phyloP scores from a whole-genome alignment of 2,888 invertebrate genomes.

The Clepsis dumicolana region DNA sequence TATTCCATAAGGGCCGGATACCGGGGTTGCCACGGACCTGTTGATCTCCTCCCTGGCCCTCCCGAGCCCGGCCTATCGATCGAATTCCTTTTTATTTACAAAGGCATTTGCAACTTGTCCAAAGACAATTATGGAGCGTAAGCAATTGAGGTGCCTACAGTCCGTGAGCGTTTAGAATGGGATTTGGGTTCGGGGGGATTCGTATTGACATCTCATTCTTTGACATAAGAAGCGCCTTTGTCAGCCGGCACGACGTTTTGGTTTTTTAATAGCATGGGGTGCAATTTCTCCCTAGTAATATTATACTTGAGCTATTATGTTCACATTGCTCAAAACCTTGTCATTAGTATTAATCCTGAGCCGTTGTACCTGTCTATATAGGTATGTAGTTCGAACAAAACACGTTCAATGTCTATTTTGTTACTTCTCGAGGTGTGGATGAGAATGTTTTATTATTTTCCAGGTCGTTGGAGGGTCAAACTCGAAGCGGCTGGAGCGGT shows the following conservation, averaged over 20 bases:
- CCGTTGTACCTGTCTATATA: no score
- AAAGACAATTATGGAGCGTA: conserved; percentile 3
- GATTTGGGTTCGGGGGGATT: no score
- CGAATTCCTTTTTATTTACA: conserved; percentile 19
- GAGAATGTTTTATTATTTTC: conserved; percentile 26
- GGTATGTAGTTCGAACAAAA: not conserved
- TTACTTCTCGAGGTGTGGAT: conserved; percentile 17
- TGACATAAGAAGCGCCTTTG: no score
- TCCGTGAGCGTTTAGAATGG: no score
- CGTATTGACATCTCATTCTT: no score
- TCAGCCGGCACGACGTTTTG: no score
- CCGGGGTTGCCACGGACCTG: conserved; percentile 29
- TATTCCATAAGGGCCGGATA: conserved; percentile 13
- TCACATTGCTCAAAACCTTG: not conserved
- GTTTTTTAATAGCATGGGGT: no score
- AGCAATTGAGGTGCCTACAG: not conserved
- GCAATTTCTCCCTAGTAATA: no score
- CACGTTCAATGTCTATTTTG: conserved; percentile 1
- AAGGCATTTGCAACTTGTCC: not conserved
- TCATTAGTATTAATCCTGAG: not conserved
- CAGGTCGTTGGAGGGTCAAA: conserved; percentile 33
- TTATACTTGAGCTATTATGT: not conserved
- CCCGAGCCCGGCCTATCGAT: conserved; percentile 24
- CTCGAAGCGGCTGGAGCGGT: conserved; percentile 9
- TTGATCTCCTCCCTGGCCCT: conserved; percentile 19